Evolutionary conservation across 2,113 vertebrate species (phyloP).

Genomic region (Lucifuga dentata): DNA sequence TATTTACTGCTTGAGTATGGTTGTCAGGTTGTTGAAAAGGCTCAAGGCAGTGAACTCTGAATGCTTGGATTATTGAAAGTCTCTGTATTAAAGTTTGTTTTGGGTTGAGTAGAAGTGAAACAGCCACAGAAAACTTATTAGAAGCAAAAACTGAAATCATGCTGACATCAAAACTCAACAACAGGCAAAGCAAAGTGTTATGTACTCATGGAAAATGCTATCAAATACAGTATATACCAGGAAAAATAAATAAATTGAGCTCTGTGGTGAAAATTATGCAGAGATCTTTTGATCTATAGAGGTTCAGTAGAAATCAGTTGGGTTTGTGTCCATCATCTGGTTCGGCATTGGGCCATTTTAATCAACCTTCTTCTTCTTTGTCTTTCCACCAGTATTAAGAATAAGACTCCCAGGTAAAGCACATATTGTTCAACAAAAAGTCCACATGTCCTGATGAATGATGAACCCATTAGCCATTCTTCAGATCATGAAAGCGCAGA

Average conservation of each 20-base stretch:
- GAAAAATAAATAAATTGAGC: too few species aligned
- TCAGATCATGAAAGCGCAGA: not conserved
- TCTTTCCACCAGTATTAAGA: too few species aligned
- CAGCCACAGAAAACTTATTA: too few species aligned
- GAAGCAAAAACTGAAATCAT: too few species aligned
- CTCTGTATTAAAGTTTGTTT: too few species aligned
- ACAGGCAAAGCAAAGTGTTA: not conserved
- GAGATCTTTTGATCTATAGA: constrained; percentile 32
- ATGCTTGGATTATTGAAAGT: too few species aligned
- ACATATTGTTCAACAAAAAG: not conserved
- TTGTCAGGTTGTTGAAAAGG: too few species aligned
- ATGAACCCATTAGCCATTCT: not conserved
- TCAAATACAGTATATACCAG: constrained; percentile 19
- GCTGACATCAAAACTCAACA: too few species aligned
- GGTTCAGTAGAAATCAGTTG: constrained; percentile 12
- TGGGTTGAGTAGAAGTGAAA: too few species aligned
- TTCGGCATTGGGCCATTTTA: constrained; percentile 16
- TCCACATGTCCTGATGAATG: not conserved
- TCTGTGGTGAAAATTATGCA: not conserved
- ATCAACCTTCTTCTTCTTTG: too few species aligned
- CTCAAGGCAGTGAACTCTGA: too few species aligned
- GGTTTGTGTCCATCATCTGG: constrained; percentile 43
- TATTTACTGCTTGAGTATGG: too few species aligned
- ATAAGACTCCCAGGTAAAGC: not conserved
- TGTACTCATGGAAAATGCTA: constrained; percentile 13